phyloP scores from a whole-genome alignment of 2,888 invertebrate species.

The Lamellibrachia columna region DNA sequence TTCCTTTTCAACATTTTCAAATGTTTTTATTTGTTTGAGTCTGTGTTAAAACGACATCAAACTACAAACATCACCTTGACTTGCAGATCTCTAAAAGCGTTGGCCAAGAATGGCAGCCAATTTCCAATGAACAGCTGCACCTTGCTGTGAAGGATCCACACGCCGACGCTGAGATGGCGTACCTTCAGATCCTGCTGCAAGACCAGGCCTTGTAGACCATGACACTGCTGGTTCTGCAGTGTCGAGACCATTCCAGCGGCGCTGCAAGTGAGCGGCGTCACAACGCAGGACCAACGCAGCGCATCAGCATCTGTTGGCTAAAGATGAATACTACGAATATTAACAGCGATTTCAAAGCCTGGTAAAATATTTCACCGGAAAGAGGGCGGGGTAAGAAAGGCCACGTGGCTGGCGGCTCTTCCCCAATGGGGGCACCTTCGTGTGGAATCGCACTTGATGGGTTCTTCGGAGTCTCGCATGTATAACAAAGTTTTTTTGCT shows the following conservation, averaged over 20 bases:
- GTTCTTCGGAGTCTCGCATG: neutral
- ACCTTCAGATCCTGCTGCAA: conserved; percentile 53
- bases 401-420: neutral
- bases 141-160: conserved; percentile 52
- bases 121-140: conserved; percentile 70
- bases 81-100: conserved; percentile 69
- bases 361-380: conserved; percentile 5
- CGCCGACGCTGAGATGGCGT: conserved; percentile 58
- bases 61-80: neutral
- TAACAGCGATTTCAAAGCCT: neutral
- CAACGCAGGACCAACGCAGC: neutral
- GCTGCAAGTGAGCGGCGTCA: neutral
- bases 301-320: neutral
- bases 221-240: neutral
- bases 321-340: neutral
- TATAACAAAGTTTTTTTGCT: neutral
- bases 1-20: too few species aligned
- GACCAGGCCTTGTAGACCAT: conserved; percentile 46
- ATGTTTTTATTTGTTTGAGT: too few species aligned
- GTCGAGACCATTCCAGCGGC: neutral
- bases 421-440: neutral
- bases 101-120: conserved; percentile 71
- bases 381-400: neutral
- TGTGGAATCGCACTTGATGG: neutral
- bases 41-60: too few species aligned